A percentile compares a stretch with the other conserved stretches of the same genome.
phyloP scores from a whole-genome alignment of 2,888 invertebrate genomes.

The Platypus cylindrus region DNA sequence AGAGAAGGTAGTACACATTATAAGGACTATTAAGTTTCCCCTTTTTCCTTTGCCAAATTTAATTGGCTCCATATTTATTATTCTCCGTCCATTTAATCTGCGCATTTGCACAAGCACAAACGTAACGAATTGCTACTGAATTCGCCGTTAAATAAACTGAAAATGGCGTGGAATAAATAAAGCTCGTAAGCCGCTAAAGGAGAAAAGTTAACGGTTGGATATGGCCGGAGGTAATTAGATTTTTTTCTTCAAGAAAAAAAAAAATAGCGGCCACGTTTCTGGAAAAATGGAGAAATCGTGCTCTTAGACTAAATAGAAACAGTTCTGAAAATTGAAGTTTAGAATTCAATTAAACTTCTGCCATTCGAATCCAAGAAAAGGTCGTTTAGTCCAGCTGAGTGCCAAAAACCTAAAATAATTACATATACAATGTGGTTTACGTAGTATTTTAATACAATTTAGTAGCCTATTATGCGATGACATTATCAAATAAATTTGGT shows the following conservation, averaged over 20 bases:
- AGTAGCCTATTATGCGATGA: too few species aligned
- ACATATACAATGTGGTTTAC: too few species aligned
- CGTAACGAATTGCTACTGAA: background rate
- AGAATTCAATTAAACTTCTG: slow-evolving; percentile 20
- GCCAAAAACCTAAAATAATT: too few species aligned
- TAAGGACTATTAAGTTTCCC: too few species aligned
- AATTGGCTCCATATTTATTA: background rate
- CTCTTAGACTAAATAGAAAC: slow-evolving; percentile 17
- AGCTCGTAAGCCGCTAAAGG: too few species aligned
- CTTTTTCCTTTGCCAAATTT: too few species aligned
- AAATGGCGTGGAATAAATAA: background rate
- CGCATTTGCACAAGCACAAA: background rate
- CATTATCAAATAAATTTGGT: too few species aligned
- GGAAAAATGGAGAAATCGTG: too few species aligned
- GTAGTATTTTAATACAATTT: too few species aligned
- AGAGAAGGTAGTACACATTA: too few species aligned
- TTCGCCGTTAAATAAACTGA: background rate
- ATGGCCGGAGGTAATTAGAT: background rate
- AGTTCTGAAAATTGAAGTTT: slow-evolving; percentile 18
- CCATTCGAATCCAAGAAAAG: slow-evolving; percentile 11
- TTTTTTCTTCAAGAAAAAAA: too few species aligned
- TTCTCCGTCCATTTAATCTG: background rate
- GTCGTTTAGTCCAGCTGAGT: background rate
- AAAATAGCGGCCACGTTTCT: too few species aligned
- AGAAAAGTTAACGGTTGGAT: background rate